These are phyloP conservation scores for Pipistrellus nathusii DNA, from an alignment of 2,797 vertebrate species.

Conservation along the genomic window DNA sequence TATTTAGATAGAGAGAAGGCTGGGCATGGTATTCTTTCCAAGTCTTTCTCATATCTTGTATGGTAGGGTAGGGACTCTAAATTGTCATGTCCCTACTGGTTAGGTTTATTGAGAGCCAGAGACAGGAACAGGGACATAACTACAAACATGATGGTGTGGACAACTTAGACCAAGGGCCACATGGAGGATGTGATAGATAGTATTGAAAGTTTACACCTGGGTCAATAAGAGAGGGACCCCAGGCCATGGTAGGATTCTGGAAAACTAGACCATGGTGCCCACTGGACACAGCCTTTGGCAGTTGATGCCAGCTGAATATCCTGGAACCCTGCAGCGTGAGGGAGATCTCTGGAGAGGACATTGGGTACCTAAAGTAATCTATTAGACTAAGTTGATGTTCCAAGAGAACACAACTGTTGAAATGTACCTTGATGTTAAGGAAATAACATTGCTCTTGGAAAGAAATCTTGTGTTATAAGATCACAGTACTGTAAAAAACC, in stretches of 20 bases:
- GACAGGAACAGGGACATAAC: not conserved
- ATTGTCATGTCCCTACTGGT: not conserved
- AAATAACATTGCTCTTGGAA: conserved; percentile 40
- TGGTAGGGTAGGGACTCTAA: not conserved
- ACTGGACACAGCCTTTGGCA: not conserved
- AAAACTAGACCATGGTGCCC: not conserved
- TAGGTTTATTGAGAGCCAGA: not conserved
- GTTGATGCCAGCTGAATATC: not conserved
- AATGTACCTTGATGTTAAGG: conserved; percentile 32
- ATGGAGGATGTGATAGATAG: not conserved
- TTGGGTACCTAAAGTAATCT: not conserved
- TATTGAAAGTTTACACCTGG: not conserved
- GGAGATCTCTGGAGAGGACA: conserved; percentile 5
- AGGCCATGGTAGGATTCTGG: not conserved
- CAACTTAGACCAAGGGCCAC: not conserved
- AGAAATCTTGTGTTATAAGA: conserved; percentile 15
- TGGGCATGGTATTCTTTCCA: not conserved
- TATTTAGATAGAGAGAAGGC: conserved; percentile 5
- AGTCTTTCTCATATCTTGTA: conserved; percentile 4
- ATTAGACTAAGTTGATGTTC: conserved; percentile 24
- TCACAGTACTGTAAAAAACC: not conserved
- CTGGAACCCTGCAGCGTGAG: not conserved
- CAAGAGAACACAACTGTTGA: conserved; percentile 7
- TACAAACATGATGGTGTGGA: not conserved
- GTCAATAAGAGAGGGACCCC: not conserved